Evolutionary conservation across 2,888 invertebrate genomes (phyloP).

Genomic region (Coenonympha arcania): DNA sequence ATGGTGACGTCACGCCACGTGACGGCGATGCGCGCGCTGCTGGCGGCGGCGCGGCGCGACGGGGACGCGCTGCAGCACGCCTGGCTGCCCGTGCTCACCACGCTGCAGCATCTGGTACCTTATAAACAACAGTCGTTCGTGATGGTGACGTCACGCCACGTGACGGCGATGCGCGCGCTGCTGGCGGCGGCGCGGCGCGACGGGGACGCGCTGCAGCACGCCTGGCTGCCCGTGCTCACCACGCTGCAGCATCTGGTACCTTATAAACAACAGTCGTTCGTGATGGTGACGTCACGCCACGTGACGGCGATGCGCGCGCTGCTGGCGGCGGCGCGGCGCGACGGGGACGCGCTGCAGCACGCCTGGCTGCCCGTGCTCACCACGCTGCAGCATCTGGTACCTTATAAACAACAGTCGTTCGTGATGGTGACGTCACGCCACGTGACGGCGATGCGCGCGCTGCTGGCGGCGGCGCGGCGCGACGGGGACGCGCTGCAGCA

Average conservation of each 20-base stretch:
- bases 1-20: conserved; percentile 98
- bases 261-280: too few relatives aligned
- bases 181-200: conserved; percentile 92
- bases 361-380: conserved; percentile 97
- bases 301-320: conserved; percentile 96
- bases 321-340: conserved; percentile 89
- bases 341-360: conserved; percentile 89
- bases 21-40: conserved; percentile 93
- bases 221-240: conserved; percentile 96
- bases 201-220: conserved; percentile 88
- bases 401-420: too few relatives aligned
- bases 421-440: conserved; percentile 98
- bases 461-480: conserved; percentile 90
- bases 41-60: conserved; percentile 91
- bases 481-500: conserved; percentile 91
- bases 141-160: conserved; percentile 97
- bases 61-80: conserved; percentile 90
- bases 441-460: conserved; percentile 94
- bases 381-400: conserved; percentile 88
- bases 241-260: conserved; percentile 88
- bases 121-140: too few relatives aligned
- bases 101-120: conserved; percentile 86
- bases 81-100: conserved; percentile 96
- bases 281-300: conserved; percentile 98
- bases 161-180: conserved; percentile 95